A percentile compares a stretch with the other conserved stretches of the same genome.
Conservation (phyloP, 2,888 invertebrate species). For the Hoplodrina ambigua region DNA sequence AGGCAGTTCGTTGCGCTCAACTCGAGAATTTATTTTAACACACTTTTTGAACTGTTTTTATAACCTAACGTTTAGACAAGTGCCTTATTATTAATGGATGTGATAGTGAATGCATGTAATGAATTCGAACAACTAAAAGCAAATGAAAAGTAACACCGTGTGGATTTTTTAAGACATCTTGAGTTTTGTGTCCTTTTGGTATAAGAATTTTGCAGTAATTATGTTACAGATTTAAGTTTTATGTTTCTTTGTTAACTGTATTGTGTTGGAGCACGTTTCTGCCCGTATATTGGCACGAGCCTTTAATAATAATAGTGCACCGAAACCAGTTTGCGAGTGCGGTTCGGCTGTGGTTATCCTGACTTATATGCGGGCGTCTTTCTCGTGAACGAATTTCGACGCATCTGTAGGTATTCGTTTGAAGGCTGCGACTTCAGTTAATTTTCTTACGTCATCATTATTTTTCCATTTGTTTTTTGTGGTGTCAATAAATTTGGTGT, state of each 20-base stretch:
- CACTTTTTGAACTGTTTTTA: slow-evolving; percentile 79
- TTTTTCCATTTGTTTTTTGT: slow-evolving; percentile 47
- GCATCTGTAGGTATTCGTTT: slow-evolving; percentile 69
- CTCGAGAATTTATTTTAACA: slow-evolving; percentile 80
- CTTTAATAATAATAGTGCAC: slow-evolving; percentile 90
- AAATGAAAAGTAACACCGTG: slow-evolving; percentile 80
- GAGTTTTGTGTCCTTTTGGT: slow-evolving; percentile 88
- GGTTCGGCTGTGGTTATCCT: slow-evolving; percentile 87
- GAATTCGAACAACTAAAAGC: slow-evolving; percentile 74
- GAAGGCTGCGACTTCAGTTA: slow-evolving; percentile 64
- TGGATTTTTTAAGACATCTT: slow-evolving; percentile 78
- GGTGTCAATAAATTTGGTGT: slow-evolving; percentile 53
- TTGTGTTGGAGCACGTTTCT: slow-evolving; percentile 82
- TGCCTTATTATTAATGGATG: slow-evolving; percentile 88
- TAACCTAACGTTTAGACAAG: slow-evolving; percentile 79
- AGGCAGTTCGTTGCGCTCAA: slow-evolving; percentile 85
- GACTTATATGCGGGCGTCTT: slow-evolving; percentile 86
- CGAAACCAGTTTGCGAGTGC: slow-evolving; percentile 88
- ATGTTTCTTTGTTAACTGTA: slow-evolving; percentile 82
- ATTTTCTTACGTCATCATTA: slow-evolving; percentile 60
- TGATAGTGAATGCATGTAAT: slow-evolving; percentile 87
- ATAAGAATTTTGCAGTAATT: slow-evolving; percentile 80
- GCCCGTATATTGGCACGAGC: slow-evolving; percentile 88
- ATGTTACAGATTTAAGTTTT: slow-evolving; percentile 74
- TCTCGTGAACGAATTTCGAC: slow-evolving; percentile 80